Base-by-base conservation (phyloP, 2,888 invertebrate genomes). In the Trichopoda pennipes region DNA sequence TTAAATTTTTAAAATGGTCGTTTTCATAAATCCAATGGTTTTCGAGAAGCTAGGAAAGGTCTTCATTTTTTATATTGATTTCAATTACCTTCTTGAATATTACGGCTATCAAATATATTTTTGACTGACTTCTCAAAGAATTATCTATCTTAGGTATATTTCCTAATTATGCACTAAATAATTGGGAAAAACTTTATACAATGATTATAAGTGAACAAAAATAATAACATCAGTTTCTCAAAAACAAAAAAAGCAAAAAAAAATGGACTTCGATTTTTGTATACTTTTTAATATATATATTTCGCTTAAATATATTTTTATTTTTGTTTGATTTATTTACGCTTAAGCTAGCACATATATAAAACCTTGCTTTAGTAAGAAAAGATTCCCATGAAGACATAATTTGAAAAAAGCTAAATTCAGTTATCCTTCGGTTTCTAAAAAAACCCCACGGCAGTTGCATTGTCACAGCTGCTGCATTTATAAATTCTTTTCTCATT, bases 241-340 rank as follows among this genome's bases (percentile, higher is more conserved):
- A 82, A 82, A 77, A 74, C 21, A 32, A 23, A 44, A 58, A 70
- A 73, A 28, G 8, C 4, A 28, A 28, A 28, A 28, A 28, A 28
- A 81, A 90, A 91, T 90, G 91, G 91, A 91, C 91, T 91, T 91
- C 91, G 91, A 91, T 91, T 91, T 91, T 91, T 90, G 79, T 82
- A 75, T 82, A 82, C 70, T 76, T 75, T 81, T 82, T 82, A 49
- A 76, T 73, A 79, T 69, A 76, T 73, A 79, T 69, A 73, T 73
- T 49, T 69, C 21, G 73, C 17, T 64, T 58, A 21, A 56, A 44
- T 64, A 19, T 49, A 38, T 63, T 51, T 47, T 53, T 74, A 21
- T 75, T 68, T 3, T 68, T 70, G 60, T 78, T 68, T 77, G 51
- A 63, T 79, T 80, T 79, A 63, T 79, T 80, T 79, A 79, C 61